Base-by-base conservation (phyloP, 2,888 invertebrate genomes). In the Mylabris sibirica region DNA sequence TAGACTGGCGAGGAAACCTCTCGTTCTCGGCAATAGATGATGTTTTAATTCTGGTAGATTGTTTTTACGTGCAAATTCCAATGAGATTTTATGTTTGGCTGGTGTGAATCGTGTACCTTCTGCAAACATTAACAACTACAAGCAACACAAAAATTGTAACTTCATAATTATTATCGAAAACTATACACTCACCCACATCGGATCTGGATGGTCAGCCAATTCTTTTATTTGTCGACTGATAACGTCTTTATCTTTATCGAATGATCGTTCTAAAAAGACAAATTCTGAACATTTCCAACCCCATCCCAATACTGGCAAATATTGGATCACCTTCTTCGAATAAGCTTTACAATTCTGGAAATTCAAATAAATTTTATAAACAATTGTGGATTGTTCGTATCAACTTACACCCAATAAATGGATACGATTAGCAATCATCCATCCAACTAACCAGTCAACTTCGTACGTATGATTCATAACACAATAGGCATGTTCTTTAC, bases 401-500 rank as follows among this genome's bases (percentile, higher is more conserved):
- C 6, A 71, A 85, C 91, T 89, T 87, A 95, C 95, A 79, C 97
- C 97, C 75, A 98, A 87, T 74, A 95, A 90, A 75, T 88, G 85
- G 75, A 93, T 88, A 77, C 93, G 87, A 77, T 98, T 96, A 80
- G 93, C 91, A 76, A 95, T 90, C 82, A 96, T 91, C 97, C 97
- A 98, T 22, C 97, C 96, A 85, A 95, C 91, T 0, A 98, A 87
- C 98, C 98, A 98, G 84, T 98, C 98, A 77, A 97, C 92, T 87
- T 98, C 98, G 84, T 96, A 98, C 53, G 92, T 91, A 81, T 98
- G 98, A 85, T 98, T 98, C 94, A 98, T 96, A 63, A 98, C 87
- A 62, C 96, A 90, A 79, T 95, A 90, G 11, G 92, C 93, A 86
- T 97, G 96, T 82, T 98, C 97, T 77, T 93, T 93, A 26, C 96